Conservation (phyloP, 2,888 invertebrate species). For the Endomychus coccineus region DNA sequence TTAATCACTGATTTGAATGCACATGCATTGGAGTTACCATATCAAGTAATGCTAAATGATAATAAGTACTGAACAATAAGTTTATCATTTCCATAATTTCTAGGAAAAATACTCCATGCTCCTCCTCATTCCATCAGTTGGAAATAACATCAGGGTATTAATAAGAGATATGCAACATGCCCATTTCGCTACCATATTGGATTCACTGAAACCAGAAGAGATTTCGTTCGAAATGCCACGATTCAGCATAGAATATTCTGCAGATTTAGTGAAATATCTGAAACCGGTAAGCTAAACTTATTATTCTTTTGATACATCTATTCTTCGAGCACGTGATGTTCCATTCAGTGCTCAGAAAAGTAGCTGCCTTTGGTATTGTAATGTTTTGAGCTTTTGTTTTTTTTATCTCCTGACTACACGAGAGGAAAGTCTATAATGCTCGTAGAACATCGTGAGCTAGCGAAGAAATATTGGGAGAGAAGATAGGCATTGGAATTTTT, state of each 20-base stretch:
- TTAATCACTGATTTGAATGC: conserved; percentile 57
- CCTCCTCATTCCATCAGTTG: conserved; percentile 51
- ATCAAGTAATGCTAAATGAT: conserved; percentile 64
- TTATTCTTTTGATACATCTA: too few species aligned
- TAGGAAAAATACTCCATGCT: conserved; percentile 53
- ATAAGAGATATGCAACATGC: conserved; percentile 52
- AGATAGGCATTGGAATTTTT: too few species aligned
- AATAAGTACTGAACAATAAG: too few species aligned
- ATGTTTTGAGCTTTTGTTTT: too few species aligned
- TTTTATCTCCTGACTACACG: too few species aligned
- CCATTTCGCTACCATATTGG: conserved; percentile 46
- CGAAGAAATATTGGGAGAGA: too few species aligned
- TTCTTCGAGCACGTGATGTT: too few species aligned
- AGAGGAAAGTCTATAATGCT: too few species aligned
- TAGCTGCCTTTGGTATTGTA: too few species aligned
- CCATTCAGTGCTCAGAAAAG: too few species aligned
- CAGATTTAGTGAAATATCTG: conserved; percentile 47
- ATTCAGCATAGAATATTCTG: conserved; percentile 52
- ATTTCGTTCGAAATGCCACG: conserved; percentile 52
- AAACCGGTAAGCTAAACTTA: conserved; percentile 42
- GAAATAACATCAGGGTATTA: conserved; percentile 46
- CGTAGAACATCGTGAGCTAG: too few species aligned
- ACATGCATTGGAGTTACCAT: conserved; percentile 64
- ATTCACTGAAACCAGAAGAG: conserved; percentile 45
- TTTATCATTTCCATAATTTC: conserved; percentile 2